Evolutionary conservation across 1,140 invertebrate genomes (phyloP), one percentile per base, ranked within the genome.

Genomic region (Paralvinella palmiformis): DNA sequence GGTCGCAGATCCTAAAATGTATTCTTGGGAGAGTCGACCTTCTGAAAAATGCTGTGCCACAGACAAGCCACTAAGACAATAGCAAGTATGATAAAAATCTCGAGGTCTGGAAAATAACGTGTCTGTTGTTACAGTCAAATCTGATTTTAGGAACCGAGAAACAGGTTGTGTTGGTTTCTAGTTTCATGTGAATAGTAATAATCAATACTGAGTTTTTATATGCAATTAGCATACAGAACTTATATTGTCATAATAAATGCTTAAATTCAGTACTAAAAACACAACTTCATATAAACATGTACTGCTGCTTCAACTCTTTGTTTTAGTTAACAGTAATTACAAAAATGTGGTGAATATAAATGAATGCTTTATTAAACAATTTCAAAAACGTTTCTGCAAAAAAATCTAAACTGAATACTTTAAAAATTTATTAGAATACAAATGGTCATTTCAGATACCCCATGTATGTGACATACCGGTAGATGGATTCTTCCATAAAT

Each of bases 11-110:
- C 87, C 87, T 63, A 87, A 74, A 59, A 87, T 82, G 76, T 75
- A 81, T 67, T 77, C 79, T 57, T 82, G 70, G 31, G 73, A 69
- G 35, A 83, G 62, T 64, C 73, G 75, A 41, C 75, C 79, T 48
- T 77, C 79, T n/a, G 84, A 81, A 48, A 88, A 89, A 83, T 95
- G 89, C 81, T 98, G 96, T 33, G 94, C 89, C 59, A 97, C 84
- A 24, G 94, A 92, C 22, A 98, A 81, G n/a, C 96, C 96, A 83
- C 93, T 94, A 2, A 98, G 80, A 2, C 89, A 88, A 75, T 99
- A 98, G 80, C 95, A 98, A 0, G 94, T 97, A 75, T 99, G 96
- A 79, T 98, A 98, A 62, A 91, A 86, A 83, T 98, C 96, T 69
- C 88, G 83, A 58, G 85, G 83, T 78, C 91, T 94, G 80, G 22